phyloP scores from a whole-genome alignment of 1,140 invertebrate species.

The Drosophila ficusphila region DNA sequence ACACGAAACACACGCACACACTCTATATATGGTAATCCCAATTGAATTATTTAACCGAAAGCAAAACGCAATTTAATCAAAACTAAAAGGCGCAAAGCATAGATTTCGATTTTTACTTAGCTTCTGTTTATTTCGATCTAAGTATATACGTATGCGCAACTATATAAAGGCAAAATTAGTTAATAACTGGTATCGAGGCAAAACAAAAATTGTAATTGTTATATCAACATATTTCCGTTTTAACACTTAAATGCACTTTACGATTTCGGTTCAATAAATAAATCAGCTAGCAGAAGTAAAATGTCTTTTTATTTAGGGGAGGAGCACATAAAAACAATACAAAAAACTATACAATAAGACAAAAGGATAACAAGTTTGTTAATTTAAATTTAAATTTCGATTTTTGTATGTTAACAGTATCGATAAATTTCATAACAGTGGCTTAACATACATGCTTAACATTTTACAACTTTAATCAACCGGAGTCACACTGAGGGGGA shows the following conservation, averaged over 20 bases:
- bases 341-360: too few relatives aligned
- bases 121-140: constrained; percentile 51
- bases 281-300: constrained; percentile 51
- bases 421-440: neutral
- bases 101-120: constrained; percentile 56
- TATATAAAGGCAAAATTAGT: constrained; percentile 64
- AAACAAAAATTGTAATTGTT: constrained; percentile 51
- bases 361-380: too few relatives aligned
- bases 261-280: constrained; percentile 67
- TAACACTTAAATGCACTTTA: constrained; percentile 62
- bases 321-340: neutral
- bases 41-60: constrained; percentile 56
- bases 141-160: constrained; percentile 45
- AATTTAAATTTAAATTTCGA: neutral
- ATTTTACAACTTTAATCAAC: too few relatives aligned
- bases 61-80: constrained; percentile 31
- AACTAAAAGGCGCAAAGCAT: constrained; percentile 26
- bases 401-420: neutral
- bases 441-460: too few relatives aligned
- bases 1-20: constrained; percentile 26
- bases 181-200: constrained; percentile 50
- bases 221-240: constrained; percentile 47
- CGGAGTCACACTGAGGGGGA: too few relatives aligned
- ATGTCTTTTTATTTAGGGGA: neutral
- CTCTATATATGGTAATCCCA: constrained; percentile 38